Percentiles rank a stretch among this genome's conserved stretches.
These are phyloP conservation scores for Pseudomyrmex dendroicus DNA, from an alignment of 1,140 invertebrate genomes.

Conservation along the genomic window DNA sequence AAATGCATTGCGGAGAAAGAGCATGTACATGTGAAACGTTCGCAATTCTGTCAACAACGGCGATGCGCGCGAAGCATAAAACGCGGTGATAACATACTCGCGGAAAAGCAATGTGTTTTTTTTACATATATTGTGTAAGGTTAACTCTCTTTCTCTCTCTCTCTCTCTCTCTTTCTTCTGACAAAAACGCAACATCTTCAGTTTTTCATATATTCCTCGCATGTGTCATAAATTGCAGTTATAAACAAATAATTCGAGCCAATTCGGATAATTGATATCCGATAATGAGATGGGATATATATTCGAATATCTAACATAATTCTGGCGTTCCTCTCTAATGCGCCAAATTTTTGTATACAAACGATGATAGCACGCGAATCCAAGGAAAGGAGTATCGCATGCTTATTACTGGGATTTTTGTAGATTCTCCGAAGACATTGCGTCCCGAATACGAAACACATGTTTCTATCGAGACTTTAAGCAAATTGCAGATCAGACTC, in stretches of 20 bases:
- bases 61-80: conserved; percentile 35
- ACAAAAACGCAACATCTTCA: background rate
- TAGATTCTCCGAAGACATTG: conserved; percentile 5
- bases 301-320: conserved; percentile 12
- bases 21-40: background rate
- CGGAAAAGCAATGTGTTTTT: no score
- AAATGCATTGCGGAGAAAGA: conserved; percentile 41
- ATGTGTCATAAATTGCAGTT: background rate
- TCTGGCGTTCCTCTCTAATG: background rate
- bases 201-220: no score
- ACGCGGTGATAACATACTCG: conserved; percentile 6
- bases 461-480: conserved; percentile 4
- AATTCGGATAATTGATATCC: conserved; percentile 23
- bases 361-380: background rate
- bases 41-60: conserved; percentile 28
- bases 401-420: conserved; percentile 14
- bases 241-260: conserved; percentile 35
- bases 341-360: background rate
- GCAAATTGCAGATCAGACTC: conserved; percentile 2
- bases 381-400: conserved; percentile 2
- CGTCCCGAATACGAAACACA: conserved; percentile 6
- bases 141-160: no score
- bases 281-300: conserved; percentile 11
- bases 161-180: no score
- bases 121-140: no score